Base-by-base conservation (phyloP, 2,113 vertebrate genomes). In the Trinectes maculatus region DNA sequence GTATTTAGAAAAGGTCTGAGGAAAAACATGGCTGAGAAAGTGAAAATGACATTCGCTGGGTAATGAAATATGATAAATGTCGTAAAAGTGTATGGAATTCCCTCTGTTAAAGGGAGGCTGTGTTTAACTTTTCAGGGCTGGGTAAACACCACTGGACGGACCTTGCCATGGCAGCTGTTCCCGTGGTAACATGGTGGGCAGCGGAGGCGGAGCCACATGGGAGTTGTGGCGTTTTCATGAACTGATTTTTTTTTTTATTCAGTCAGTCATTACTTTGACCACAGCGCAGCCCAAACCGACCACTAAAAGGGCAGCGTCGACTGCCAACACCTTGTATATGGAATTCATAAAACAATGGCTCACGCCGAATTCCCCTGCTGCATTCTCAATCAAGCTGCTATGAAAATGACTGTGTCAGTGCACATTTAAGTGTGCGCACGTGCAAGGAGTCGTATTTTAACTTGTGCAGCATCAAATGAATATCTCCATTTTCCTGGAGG, bases 401-500 rank as follows among this genome's bases (percentile, higher is more conserved):
- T 29, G 61, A 47, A 79, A 62, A 59, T 72, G 76, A 68, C 85
- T 82, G 74, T 80, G 74, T 83, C 78, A 49, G 53, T 78, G 77
- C 49, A 57, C 84, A 60, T 82, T 78, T 77, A 74, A 74, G 76
- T 61, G 58, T 21, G 31, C 49, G 77, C 71, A 79, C 79, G 82
- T 91, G 93, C 89, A 80, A 88, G 28, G 21, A 56, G 67, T 65
- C 73, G 87, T 94, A 90, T 94, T 94, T 94, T 92, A 89, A 85
- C 90, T 91, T 90, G 92, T 89, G 83, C 85, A 83, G 66, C 89
- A 74, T 92, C 80, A 36, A 91, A 87, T 79, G 93, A 90, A 87
- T 94, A 94, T 92, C 88, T 96, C 94, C 89, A 95, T 96, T 93
- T n/a, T 95, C 92, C 94, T 90, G 90, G 91, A 71, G 77, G 89